These are phyloP conservation scores for Germaria angustata DNA, from an alignment of 2,888 invertebrate genomes.

Conservation along the genomic window DNA sequence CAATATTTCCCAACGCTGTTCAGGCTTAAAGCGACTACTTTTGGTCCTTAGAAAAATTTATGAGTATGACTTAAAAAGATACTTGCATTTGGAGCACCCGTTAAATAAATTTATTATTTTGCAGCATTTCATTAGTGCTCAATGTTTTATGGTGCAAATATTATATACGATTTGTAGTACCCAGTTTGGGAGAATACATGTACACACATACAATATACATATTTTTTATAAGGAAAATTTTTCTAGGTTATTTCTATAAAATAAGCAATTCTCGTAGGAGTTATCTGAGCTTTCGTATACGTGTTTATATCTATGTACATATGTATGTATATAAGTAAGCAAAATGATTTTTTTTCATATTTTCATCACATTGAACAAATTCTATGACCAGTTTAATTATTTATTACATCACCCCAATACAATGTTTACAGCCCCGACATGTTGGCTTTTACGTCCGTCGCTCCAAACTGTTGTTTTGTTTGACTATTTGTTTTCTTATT, in stretches of 20 bases:
- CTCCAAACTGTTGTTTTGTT: conserved; percentile 25
- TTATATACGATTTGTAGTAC: not conserved
- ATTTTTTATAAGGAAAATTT: not conserved
- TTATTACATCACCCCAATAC: conserved; percentile 61
- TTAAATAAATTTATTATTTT: conserved; percentile 38
- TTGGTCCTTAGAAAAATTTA: no score
- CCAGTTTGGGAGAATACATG: not conserved
- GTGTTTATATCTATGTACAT: not conserved
- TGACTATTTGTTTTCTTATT: conserved; percentile 61
- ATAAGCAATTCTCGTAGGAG: conserved; percentile 61
- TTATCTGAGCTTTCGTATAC: conserved; percentile 47
- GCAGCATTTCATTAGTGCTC: conserved; percentile 44
- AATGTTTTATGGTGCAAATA: conserved; percentile 33
- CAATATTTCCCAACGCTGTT: no score
- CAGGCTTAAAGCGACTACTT: no score
- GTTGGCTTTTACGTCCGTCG: not conserved
- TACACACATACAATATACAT: no score
- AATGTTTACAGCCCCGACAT: conserved; percentile 23
- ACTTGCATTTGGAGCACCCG: no score
- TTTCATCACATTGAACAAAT: conserved; percentile 51
- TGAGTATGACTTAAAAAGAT: no score
- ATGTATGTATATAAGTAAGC: not conserved
- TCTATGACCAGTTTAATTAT: conserved; percentile 60
- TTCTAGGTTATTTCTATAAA: conserved; percentile 45
- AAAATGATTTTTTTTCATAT: conserved; percentile 9